phyloP scores from a whole-genome alignment of 1,140 invertebrate species.

The Rhizoglyphus robini region DNA sequence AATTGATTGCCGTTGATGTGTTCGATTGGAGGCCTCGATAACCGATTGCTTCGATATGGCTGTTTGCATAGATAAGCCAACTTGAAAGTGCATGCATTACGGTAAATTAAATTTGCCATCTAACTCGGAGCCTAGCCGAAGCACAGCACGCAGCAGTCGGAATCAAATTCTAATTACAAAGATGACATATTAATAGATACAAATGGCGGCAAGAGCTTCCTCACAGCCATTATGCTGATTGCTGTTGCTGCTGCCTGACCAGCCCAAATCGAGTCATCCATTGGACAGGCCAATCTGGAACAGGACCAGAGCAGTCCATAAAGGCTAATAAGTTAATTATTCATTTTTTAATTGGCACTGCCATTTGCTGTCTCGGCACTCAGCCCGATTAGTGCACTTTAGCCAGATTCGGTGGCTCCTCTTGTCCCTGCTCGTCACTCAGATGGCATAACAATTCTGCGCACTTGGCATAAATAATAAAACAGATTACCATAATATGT shows the following conservation, averaged over 20 bases:
- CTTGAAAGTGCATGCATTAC: background rate
- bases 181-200: conserved; percentile 15
- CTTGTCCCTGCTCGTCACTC: too few relatives aligned
- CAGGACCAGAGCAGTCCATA: background rate
- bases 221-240: conserved; percentile 6
- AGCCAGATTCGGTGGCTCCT: too few relatives aligned
- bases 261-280: background rate
- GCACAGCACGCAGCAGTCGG: background rate
- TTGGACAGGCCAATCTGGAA: conserved; percentile 1
- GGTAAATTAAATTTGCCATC: conserved; percentile 10
- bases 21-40: conserved; percentile 4
- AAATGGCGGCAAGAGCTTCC: background rate
- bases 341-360: conserved; percentile 12
- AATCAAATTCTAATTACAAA: conserved; percentile 15
- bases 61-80: conserved; percentile 13
- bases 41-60: background rate
- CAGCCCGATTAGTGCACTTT: background rate
- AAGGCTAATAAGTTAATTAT: conserved; percentile 11
- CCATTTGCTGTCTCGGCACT: background rate
- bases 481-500: conserved; percentile 17
- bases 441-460: too few relatives aligned
- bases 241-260: background rate
- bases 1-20: background rate
- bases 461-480: conserved; percentile 19
- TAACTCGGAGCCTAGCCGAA: too few relatives aligned